Conservation (phyloP, 2,113 vertebrate genomes). For the Gambusia holbrooki region DNA sequence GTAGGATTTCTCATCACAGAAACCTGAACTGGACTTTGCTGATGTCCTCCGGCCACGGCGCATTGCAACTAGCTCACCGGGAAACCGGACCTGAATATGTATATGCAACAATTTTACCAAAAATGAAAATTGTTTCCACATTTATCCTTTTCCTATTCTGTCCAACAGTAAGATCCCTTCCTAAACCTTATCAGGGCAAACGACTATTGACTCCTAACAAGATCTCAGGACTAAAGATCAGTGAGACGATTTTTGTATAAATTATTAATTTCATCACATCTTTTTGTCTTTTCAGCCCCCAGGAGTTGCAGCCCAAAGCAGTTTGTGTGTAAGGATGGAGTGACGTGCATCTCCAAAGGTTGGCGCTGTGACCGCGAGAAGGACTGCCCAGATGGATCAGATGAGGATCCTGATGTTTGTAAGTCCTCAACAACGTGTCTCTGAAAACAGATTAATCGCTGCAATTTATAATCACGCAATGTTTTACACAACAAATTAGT, state of each 20-base stretch:
- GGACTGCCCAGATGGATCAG: constrained; percentile 97
- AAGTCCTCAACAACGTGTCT: constrained; percentile 67
- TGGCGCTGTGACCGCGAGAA: constrained; percentile 98
- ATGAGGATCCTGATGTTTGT: constrained; percentile 96
- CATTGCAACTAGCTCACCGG: constrained; percentile 60
- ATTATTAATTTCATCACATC: constrained; percentile 32
- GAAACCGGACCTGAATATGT: constrained; percentile 71
- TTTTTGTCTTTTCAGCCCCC: constrained; percentile 79
- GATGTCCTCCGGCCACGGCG: constrained; percentile 62
- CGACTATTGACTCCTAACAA: constrained; percentile 68
- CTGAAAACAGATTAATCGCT: no score
- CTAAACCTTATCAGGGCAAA: constrained; percentile 51
- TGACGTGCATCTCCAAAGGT: constrained; percentile 98
- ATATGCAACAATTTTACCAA: constrained; percentile 47
- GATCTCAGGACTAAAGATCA: constrained; percentile 54
- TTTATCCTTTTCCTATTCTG: constrained; percentile 17
- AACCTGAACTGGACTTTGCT: constrained; percentile 66
- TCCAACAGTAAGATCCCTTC: constrained; percentile 37
- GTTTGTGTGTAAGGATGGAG: constrained; percentile 96
- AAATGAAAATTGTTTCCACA: constrained; percentile 31
- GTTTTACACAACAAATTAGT: no score
- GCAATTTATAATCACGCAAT: no score
- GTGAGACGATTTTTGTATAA: constrained; percentile 15
- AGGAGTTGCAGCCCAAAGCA: constrained; percentile 98
- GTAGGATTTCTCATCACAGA: constrained; percentile 14